These are phyloP conservation scores for Hipposideros larvatus DNA, from an alignment of 2,797 vertebrate genomes.

Conservation along the genomic window DNA sequence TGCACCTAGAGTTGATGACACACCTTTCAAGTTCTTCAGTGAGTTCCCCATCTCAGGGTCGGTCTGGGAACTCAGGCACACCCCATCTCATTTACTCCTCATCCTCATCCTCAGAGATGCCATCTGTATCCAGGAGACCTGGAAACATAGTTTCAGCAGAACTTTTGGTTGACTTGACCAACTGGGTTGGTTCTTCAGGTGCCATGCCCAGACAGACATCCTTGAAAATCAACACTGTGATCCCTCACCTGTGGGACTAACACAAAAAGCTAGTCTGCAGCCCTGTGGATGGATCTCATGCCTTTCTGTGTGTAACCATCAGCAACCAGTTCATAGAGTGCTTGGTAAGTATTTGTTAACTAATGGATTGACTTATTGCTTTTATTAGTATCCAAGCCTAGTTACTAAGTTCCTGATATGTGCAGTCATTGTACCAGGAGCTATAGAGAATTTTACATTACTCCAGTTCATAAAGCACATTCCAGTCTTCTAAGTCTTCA, in stretches of 20 bases:
- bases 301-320: not conserved
- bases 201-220: not conserved
- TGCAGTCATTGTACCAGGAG: not conserved
- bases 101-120: not conserved
- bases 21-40: not conserved
- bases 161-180: not conserved
- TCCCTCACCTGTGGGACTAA: not conserved
- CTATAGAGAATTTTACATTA: constrained; percentile 5
- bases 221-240: not conserved
- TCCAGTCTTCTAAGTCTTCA: not conserved
- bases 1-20: not conserved
- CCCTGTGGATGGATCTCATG: not conserved
- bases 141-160: not conserved
- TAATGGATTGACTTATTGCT: not conserved
- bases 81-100: not conserved
- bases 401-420: not conserved
- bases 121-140: not conserved
- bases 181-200: not conserved
- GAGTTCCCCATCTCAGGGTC: not conserved
- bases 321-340: not conserved
- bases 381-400: not conserved
- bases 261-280: not conserved
- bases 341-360: not conserved
- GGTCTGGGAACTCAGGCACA: not conserved
- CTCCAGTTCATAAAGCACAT: constrained; percentile 23